Conservation (phyloP, 2,888 invertebrate genomes). For the Alviniconcha strummeri region DNA sequence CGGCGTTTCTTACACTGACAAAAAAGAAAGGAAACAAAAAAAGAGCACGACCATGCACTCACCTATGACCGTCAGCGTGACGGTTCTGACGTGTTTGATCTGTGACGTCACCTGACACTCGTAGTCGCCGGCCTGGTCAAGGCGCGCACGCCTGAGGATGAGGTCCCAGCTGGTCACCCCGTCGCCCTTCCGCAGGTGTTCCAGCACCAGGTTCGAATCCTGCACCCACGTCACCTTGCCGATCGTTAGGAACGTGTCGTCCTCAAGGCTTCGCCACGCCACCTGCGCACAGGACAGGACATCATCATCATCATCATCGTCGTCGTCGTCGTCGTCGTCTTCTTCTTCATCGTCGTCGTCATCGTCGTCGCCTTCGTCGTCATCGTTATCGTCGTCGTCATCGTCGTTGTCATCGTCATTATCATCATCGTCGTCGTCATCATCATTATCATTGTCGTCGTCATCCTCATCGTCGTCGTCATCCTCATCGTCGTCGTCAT, state of each 20-base stretch:
- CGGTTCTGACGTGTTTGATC: constrained; percentile 27
- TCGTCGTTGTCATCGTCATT: too few relatives aligned
- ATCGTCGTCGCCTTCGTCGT: too few relatives aligned
- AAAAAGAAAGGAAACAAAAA: neutral
- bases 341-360: too few relatives aligned
- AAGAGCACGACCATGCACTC: neutral
- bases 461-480: too few relatives aligned
- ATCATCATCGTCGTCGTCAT: too few relatives aligned
- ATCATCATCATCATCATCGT: too few relatives aligned
- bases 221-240: constrained; percentile 41
- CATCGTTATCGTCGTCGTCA: too few relatives aligned
- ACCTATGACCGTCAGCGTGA: constrained; percentile 39
- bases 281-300: constrained; percentile 29
- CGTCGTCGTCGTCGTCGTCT: too few relatives aligned
- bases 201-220: constrained; percentile 37
- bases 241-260: constrained; percentile 40
- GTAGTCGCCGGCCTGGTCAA: constrained; percentile 35
- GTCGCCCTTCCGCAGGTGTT: constrained; percentile 25
- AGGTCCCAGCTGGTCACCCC: constrained; percentile 40
- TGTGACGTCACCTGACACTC: constrained; percentile 41
- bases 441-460: too few relatives aligned
- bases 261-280: constrained; percentile 36
- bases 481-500: too few relatives aligned
- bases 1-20: neutral
- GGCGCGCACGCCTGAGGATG: constrained; percentile 30